Percentiles rank a stretch among this genome's conserved stretches.
Conservation (phyloP, 2,797 vertebrate species). For the Enteromius thamalakanensis region DNA sequence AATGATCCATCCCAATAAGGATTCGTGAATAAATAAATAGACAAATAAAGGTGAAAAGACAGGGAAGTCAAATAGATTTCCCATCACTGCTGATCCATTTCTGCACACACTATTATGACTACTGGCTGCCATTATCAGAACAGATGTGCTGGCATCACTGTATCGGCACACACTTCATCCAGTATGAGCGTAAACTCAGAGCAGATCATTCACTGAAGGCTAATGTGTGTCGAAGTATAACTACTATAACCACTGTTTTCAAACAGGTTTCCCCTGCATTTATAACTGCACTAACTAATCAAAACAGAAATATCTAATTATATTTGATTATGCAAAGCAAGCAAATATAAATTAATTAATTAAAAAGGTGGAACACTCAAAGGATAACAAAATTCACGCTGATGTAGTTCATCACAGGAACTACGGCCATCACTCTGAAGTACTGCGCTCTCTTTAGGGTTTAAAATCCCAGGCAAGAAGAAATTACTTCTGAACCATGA, state of each 20-base stretch:
- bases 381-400: neutral
- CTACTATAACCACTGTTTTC: neutral
- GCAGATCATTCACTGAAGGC: constrained; percentile 40
- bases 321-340: neutral
- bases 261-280: neutral
- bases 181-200: constrained; percentile 74
- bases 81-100: constrained; percentile 75
- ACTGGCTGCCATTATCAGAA: constrained; percentile 81
- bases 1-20: too few species aligned
- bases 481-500: neutral
- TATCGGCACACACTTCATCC: constrained; percentile 79
- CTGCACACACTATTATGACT: constrained; percentile 80
- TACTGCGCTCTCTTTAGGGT: constrained; percentile 1
- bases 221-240: constrained; percentile 13
- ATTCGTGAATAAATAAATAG: constrained; percentile 52
- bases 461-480: constrained; percentile 1
- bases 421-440: neutral
- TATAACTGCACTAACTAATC: neutral
- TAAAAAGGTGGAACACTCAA: neutral
- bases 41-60: constrained; percentile 67
- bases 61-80: constrained; percentile 77
- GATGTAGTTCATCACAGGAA: neutral
- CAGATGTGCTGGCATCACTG: constrained; percentile 75
- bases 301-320: too few species aligned
- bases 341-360: neutral